phyloP scores from a whole-genome alignment of 1,140 invertebrate species.

The Brachionus calyciflorus region DNA sequence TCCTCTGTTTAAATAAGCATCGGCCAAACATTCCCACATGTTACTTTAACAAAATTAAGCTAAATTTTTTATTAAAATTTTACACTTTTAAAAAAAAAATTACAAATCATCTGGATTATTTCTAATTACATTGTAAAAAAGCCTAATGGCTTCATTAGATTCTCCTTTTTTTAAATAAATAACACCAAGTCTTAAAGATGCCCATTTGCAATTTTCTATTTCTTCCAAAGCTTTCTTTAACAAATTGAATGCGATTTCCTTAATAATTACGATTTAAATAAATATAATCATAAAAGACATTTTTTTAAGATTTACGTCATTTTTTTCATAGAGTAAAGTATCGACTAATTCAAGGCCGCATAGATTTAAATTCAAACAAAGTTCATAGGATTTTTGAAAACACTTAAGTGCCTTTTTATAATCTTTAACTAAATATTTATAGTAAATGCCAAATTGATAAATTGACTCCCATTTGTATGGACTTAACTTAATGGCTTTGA shows the following conservation, averaged over 20 bases:
- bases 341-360: conserved; percentile 42
- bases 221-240: conserved; percentile 28
- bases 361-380: conserved; percentile 23
- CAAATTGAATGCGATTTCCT: conserved; percentile 44
- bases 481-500: conserved; percentile 38
- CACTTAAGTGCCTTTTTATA: conserved; percentile 42
- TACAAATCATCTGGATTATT: conserved; percentile 44
- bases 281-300: background rate
- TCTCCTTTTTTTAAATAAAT: conserved; percentile 39
- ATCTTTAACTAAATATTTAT: conserved; percentile 41
- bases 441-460: conserved; percentile 33
- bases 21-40: conserved; percentile 46
- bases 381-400: conserved; percentile 45
- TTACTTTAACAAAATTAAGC: background rate
- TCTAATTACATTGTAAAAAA: conserved; percentile 45
- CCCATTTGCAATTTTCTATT: conserved; percentile 45
- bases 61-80: background rate
- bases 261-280: background rate
- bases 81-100: background rate
- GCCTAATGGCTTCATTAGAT: conserved; percentile 37
- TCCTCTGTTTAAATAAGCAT: conserved; percentile 40
- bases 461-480: conserved; percentile 44
- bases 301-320: conserved; percentile 10
- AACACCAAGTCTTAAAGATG: conserved; percentile 40
- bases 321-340: conserved; percentile 30